Evolutionary conservation across 2,113 vertebrate genomes (phyloP).

Genomic region (Sarotherodon lohbergeri): DNA sequence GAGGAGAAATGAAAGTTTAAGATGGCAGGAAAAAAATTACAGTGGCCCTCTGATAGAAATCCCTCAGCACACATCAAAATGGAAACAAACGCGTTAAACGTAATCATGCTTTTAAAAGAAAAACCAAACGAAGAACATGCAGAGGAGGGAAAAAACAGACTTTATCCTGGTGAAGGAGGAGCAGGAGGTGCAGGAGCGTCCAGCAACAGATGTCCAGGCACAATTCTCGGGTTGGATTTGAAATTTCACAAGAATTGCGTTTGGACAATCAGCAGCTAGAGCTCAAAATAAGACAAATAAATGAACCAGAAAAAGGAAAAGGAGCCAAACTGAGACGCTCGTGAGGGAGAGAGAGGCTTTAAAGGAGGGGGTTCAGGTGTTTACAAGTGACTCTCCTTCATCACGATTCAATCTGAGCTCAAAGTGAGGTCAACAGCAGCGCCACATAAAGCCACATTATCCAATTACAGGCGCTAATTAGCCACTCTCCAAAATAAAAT

Average conservation of each 20-base stretch:
- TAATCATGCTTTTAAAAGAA: neutral
- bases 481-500: neutral
- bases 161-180: neutral
- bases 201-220: constrained; percentile 99
- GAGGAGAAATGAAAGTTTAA: neutral
- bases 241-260: constrained; percentile 80
- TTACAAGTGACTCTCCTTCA: neutral
- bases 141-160: neutral
- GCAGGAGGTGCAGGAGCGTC: constrained; percentile 67
- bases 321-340: neutral
- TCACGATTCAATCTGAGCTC: neutral
- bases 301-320: neutral
- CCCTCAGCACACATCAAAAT: neutral
- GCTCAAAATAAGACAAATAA: constrained; percentile 42
- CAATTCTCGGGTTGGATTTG: constrained; percentile 91
- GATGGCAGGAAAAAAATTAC: neutral
- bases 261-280: constrained; percentile 85
- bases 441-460: neutral
- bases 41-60: neutral
- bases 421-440: neutral
- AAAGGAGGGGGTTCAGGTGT: neutral
- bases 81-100: neutral
- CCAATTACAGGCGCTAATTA: constrained; percentile 29
- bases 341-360: neutral
- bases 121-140: neutral